A percentile compares a stretch with the other conserved stretches of the same genome.
phyloP scores from a whole-genome alignment of 1,140 invertebrate genomes.

The Uloborus diversus region DNA sequence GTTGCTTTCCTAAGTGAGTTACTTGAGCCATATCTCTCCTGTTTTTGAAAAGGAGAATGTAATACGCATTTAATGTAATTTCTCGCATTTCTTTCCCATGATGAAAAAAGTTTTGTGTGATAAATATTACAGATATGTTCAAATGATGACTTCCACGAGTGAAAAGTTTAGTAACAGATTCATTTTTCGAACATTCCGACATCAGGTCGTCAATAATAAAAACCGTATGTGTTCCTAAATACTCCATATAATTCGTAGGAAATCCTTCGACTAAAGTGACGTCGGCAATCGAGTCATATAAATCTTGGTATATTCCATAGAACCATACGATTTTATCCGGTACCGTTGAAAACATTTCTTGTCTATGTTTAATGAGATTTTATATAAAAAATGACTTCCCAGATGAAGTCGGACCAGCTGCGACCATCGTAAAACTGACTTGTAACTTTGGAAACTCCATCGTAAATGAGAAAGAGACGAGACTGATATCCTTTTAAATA shows the following conservation, averaged over 20 bases:
- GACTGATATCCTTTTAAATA: background rate
- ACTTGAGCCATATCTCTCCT: background rate
- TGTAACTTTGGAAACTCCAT: background rate
- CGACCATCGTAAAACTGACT: background rate
- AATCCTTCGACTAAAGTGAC: background rate
- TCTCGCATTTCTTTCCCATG: constrained; percentile 11
- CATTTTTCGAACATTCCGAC: background rate
- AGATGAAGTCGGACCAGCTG: background rate
- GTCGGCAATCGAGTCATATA: background rate
- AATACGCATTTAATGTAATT: constrained; percentile 6
- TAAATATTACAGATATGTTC: background rate
- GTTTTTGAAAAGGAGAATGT: background rate
- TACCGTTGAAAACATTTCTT: background rate
- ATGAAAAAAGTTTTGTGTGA: constrained; percentile 1
- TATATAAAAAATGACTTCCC: background rate
- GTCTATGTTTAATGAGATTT: background rate
- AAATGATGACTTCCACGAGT: constrained; percentile 17
- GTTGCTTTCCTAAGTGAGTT: background rate
- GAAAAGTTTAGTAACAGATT: background rate
- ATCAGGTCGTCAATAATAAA: constrained; percentile 16
- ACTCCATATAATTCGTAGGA: background rate
- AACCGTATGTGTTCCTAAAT: background rate
- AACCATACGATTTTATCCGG: background rate
- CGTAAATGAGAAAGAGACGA: background rate
- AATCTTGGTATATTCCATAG: background rate